Percentiles rank a stretch among this genome's conserved stretches.
These are phyloP conservation scores for Gadopsis marmoratus DNA, from an alignment of 2,797 vertebrate species.

Conservation along the genomic window DNA sequence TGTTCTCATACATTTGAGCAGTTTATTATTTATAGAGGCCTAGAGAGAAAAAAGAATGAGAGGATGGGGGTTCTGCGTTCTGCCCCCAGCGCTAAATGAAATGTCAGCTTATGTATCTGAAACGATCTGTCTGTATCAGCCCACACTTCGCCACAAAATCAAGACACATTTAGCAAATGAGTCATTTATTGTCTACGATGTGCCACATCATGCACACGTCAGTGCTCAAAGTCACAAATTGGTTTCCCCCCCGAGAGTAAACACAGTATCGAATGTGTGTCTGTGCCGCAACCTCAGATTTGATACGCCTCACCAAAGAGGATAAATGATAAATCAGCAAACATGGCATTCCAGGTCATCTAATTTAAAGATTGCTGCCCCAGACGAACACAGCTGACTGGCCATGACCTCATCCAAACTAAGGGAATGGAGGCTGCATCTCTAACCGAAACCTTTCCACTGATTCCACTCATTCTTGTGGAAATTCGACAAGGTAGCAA, in stretches of 20 bases:
- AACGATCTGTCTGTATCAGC: constrained; percentile 45
- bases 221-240: constrained; percentile 7
- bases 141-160: constrained; percentile 33
- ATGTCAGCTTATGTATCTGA: constrained; percentile 46
- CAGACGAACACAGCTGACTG: constrained; percentile 34
- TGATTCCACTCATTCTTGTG: constrained; percentile 1
- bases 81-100: constrained; percentile 45
- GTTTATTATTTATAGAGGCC: constrained; percentile 34
- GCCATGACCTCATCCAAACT: constrained; percentile 38
- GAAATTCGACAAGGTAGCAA: not conserved
- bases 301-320: constrained; percentile 37
- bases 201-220: constrained; percentile 28
- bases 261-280: constrained; percentile 18
- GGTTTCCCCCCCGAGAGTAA: constrained; percentile 24
- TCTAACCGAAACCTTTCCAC: constrained; percentile 23
- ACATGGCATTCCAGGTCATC: constrained; percentile 40
- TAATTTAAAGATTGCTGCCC: constrained; percentile 50
- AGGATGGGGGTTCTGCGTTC: constrained; percentile 21
- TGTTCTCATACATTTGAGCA: constrained; percentile 25
- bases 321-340: constrained; percentile 42
- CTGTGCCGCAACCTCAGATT: constrained; percentile 3
- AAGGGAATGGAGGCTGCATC: constrained; percentile 3
- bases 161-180: constrained; percentile 44
- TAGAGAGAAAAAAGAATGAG: constrained; percentile 25
- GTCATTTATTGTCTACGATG: constrained; percentile 22